These are phyloP conservation scores for Bucorvus abyssinicus DNA, from an alignment of 2,797 vertebrate species.

Conservation along the genomic window DNA sequence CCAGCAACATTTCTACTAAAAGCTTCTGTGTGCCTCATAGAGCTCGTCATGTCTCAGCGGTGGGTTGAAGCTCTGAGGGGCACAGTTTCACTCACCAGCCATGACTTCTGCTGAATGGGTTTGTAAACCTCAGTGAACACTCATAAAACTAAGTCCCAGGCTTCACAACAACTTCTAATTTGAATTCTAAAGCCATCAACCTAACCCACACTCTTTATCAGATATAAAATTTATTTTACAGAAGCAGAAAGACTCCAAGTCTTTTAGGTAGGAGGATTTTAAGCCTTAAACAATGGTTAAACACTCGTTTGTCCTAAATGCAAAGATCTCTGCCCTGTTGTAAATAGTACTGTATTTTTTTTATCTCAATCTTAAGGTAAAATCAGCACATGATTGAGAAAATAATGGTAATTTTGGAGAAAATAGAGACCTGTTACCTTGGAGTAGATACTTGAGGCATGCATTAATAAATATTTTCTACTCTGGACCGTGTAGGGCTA, in stretches of 20 bases:
- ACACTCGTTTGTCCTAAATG: background rate
- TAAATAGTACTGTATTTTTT: background rate
- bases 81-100: conserved; percentile 35
- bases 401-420: background rate
- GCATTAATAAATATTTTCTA: background rate
- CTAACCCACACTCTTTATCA: background rate
- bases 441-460: background rate
- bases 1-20: conserved; percentile 57
- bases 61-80: conserved; percentile 47
- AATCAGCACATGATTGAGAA: background rate
- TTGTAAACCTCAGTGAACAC: conserved; percentile 31
- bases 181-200: background rate
- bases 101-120: conserved; percentile 33
- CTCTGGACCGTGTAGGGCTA: background rate
- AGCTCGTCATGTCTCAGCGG: conserved; percentile 49
- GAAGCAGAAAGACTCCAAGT: background rate
- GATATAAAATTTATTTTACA: background rate
- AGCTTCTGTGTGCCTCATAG: conserved; percentile 43
- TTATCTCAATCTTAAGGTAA: background rate
- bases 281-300: background rate
- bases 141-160: conserved; percentile 34
- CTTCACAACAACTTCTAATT: background rate
- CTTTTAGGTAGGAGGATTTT: background rate
- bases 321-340: background rate
- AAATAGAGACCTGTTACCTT: background rate